phyloP scores from a whole-genome alignment of 2,888 invertebrate species.

The Euplexia lucipara region DNA sequence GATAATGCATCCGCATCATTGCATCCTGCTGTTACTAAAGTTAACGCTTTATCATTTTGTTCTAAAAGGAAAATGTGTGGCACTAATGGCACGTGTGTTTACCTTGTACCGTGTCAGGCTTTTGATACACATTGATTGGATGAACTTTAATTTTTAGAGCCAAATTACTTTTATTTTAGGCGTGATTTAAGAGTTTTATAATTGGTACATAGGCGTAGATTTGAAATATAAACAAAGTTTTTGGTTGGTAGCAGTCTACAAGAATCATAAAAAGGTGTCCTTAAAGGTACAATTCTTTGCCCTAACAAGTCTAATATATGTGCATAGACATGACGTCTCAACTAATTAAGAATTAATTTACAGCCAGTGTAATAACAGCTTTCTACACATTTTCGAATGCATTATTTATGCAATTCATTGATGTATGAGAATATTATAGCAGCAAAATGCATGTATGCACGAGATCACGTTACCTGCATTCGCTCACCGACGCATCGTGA shows the following conservation, averaged over 20 bases:
- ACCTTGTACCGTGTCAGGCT: constrained; percentile 41
- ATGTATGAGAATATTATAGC: not conserved
- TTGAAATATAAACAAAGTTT: not conserved
- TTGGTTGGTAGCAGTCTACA: accelerated
- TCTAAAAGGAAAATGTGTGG: constrained; percentile 50
- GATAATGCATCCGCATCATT: constrained; percentile 80
- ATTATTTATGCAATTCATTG: not conserved
- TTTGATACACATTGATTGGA: constrained; percentile 23
- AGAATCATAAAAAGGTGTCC: not conserved
- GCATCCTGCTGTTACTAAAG: constrained; percentile 64
- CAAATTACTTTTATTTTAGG: not conserved
- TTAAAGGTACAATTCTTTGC: constrained; percentile 20
- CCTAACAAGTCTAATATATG: not conserved
- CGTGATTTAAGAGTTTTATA: not conserved
- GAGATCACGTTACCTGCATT: constrained; percentile 71
- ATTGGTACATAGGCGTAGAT: not conserved
- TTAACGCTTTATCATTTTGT: constrained; percentile 59
- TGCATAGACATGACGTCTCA: too few relatives aligned
- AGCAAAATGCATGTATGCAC: constrained; percentile 1
- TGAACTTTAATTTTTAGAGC: not conserved
- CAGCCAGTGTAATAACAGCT: not conserved
- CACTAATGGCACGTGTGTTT: constrained; percentile 36
- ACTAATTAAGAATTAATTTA: not conserved
- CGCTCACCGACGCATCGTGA: constrained; percentile 70
- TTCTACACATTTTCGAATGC: not conserved